Base-by-base conservation (phyloP, 2,113 vertebrate species). In the Muntiacus muntjak region DNA sequence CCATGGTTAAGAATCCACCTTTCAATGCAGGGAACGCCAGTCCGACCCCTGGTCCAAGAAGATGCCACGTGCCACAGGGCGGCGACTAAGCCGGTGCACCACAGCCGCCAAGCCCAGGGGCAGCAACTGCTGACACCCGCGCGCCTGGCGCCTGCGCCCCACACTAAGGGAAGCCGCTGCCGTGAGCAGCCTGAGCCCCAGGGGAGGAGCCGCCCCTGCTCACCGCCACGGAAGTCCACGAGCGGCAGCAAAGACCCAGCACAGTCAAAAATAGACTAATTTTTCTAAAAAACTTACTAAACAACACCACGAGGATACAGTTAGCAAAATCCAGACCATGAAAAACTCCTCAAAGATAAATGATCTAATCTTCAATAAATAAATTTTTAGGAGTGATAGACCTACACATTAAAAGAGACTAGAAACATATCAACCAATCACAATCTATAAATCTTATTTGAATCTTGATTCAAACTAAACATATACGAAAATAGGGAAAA, bases 71-170 rank as follows among this genome's bases (percentile, higher is more conserved):
- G 55, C 55, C 71, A 2, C 21, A 43, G 36, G 21, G 71, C 3
- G 21, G 71, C 3, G 6, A 3, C 36, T 25, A 40, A 74, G 67
- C 67, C 0, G 1, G 36, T 0, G 1, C n/a, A 25, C 21, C 71
- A 7, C 21, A 26, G 6, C 71, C 7, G 3, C 36, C 13, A 36
- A 43, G 71, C 36, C 71, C 36, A 40, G 1, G 0, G 30, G 36
- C 67, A 2, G 36, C 67, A 40, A 0, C 19, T 25, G 1, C n/a
- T 0, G 2, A 74, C 23, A 6, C 9, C 67, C 67, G 13, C 21
- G 7, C 5, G 2, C 67, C 36, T 7, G 2, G 1, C 40, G 36
- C 67, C 67, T 40, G 36, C 40, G 67, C 21, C 2, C 36, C 36
- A 6, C 2, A 2, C 1, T 9, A 8, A 6, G 10, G 21, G 36